A percentile compares a stretch with the other conserved stretches of the same genome.
These are phyloP conservation scores for Luehdorfia chinensis DNA, from an alignment of 1,140 invertebrate genomes.

Conservation along the genomic window DNA sequence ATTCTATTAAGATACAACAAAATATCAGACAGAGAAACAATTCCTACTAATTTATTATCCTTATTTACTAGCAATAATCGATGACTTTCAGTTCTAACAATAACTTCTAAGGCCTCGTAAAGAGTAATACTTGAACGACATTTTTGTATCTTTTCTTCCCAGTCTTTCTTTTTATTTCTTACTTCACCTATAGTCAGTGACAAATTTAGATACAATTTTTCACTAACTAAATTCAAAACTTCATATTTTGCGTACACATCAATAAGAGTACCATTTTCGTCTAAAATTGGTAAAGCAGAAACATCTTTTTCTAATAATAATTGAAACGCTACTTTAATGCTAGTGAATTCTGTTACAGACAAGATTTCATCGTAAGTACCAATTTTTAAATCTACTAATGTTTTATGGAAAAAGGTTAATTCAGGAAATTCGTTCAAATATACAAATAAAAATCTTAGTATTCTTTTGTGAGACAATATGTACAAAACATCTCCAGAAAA, in stretches of 20 bases:
- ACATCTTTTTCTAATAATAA: constrained; percentile 65
- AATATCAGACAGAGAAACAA: constrained; percentile 71
- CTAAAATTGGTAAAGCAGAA: constrained; percentile 64
- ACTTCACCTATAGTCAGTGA: constrained; percentile 65
- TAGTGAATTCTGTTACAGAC: constrained; percentile 58
- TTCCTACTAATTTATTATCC: constrained; percentile 65
- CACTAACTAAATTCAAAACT: constrained; percentile 70
- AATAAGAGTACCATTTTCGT: constrained; percentile 58
- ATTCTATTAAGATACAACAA: constrained; percentile 72
- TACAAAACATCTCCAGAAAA: constrained; percentile 63
- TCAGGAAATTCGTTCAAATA: constrained; percentile 72
- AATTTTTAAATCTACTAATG: constrained; percentile 61
- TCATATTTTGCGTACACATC: constrained; percentile 72
- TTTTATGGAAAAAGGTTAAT: constrained; percentile 69
- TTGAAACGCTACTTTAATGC: constrained; percentile 63
- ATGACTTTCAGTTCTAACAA: constrained; percentile 76
- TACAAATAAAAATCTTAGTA: constrained; percentile 67
- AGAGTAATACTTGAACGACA: constrained; percentile 73
- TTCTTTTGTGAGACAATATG: constrained; percentile 69
- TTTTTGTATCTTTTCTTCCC: constrained; percentile 74
- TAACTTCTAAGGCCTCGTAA: constrained; percentile 76
- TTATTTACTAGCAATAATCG: constrained; percentile 72
- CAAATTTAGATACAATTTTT: constrained; percentile 70
- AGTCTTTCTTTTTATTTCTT: constrained; percentile 73
- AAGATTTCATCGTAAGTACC: constrained; percentile 63